Evolutionary conservation across 2,113 vertebrate species (phyloP).

Genomic region (Sinosuthora webbiana): DNA sequence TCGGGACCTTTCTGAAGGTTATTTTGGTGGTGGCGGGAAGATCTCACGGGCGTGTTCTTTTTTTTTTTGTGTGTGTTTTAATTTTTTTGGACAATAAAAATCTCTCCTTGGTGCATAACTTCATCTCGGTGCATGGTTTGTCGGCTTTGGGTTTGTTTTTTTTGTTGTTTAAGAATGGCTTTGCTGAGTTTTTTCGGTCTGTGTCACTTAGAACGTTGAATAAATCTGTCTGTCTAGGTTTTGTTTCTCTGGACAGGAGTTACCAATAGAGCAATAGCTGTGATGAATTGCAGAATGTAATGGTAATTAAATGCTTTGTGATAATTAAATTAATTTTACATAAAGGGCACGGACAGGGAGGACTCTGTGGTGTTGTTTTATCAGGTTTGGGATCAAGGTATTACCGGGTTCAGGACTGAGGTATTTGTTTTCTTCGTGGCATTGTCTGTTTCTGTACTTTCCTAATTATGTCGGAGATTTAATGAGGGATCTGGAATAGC

Average conservation of each 20-base stretch:
- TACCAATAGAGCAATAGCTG: neutral
- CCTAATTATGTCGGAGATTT: neutral
- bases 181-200: neutral
- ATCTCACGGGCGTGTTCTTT: neutral
- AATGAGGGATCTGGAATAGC: neutral
- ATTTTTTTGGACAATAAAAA: slow-evolving; percentile 67
- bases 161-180: neutral
- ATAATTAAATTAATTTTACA: neutral
- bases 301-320: neutral
- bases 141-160: neutral
- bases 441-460: slow-evolving; percentile 16
- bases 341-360: neutral
- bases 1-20: neutral
- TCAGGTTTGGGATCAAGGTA: neutral
- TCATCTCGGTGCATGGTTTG: neutral
- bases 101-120: neutral
- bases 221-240: neutral
- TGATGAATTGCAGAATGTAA: slow-evolving; percentile 22
- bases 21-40: slow-evolving; percentile 2
- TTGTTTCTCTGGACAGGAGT: neutral
- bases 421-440: neutral
- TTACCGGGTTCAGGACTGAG: neutral
- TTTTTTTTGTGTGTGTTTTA: neutral
- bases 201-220: neutral
- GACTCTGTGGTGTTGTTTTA: neutral